A percentile compares a stretch with the other conserved stretches of the same genome.
Evolutionary conservation across 1,140 invertebrate species (phyloP).

Genomic region (Oedothorax gibbosus): DNA sequence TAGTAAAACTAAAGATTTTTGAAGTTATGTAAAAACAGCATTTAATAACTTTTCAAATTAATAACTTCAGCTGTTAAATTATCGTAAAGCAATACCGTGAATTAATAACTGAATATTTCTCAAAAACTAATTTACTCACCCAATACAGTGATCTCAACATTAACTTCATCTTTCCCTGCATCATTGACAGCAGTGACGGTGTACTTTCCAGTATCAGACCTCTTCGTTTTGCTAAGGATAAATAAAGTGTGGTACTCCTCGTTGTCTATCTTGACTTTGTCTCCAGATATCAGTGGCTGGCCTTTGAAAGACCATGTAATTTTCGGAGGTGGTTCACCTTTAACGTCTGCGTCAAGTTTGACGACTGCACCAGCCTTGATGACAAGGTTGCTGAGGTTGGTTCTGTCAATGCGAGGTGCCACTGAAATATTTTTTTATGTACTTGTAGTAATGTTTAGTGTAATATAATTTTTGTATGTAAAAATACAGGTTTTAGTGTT

Average conservation of each 20-base stretch:
- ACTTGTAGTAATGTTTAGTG: too few relatives aligned
- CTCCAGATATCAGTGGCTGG: slow-evolving; percentile 65
- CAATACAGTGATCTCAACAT: slow-evolving; percentile 88
- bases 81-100: too few relatives aligned
- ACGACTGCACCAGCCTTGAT: slow-evolving; percentile 87
- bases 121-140: slow-evolving; percentile 70
- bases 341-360: slow-evolving; percentile 88
- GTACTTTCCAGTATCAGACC: slow-evolving; percentile 90
- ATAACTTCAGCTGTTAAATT: too few relatives aligned
- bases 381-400: slow-evolving; percentile 86
- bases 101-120: too few relatives aligned
- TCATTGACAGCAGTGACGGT: slow-evolving; percentile 91
- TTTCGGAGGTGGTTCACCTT: slow-evolving; percentile 88
- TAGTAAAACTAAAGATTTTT: too few relatives aligned
- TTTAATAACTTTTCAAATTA: too few relatives aligned
- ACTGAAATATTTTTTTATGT: slow-evolving; percentile 70
- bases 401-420: slow-evolving; percentile 95
- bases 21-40: too few relatives aligned
- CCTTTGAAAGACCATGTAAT: slow-evolving; percentile 88
- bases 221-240: slow-evolving; percentile 83
- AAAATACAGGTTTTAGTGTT: too few relatives aligned
- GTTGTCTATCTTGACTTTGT: slow-evolving; percentile 60
- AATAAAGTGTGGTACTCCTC: slow-evolving; percentile 77
- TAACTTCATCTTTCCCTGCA: slow-evolving; percentile 93
- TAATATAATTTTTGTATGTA: too few relatives aligned